Evolutionary conservation across 2,888 invertebrate species (phyloP).

Genomic region (Ganaspis brasiliensis): DNA sequence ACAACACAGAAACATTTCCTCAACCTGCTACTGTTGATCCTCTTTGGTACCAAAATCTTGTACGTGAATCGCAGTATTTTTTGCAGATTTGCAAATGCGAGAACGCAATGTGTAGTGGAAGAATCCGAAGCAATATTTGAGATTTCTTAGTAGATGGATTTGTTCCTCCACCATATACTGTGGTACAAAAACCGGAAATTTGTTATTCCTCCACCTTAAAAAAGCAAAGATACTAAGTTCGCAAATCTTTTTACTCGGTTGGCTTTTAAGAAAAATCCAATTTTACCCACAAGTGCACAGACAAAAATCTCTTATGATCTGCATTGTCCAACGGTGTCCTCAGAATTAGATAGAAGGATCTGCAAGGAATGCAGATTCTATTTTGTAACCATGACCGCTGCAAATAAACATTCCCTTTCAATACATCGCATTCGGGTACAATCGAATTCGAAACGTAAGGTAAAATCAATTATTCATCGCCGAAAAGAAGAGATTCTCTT

Average conservation of each 20-base stretch:
- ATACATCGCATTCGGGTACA: background rate
- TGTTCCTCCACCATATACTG: conserved; percentile 41
- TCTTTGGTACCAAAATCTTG: conserved; percentile 43
- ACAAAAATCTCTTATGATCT: conserved; percentile 11
- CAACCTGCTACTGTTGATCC: background rate
- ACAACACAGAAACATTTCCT: background rate
- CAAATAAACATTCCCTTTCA: background rate
- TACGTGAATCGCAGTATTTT: conserved; percentile 51
- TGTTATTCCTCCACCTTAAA: conserved; percentile 16
- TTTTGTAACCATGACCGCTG: background rate
- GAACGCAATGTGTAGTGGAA: conserved; percentile 31
- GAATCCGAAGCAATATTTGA: conserved; percentile 31
- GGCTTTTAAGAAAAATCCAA: background rate
- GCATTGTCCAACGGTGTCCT: conserved; percentile 16
- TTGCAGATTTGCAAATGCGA: conserved; percentile 51
- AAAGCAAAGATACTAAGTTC: conserved; percentile 18
- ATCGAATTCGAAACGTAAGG: conserved; percentile 30
- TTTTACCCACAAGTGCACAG: background rate
- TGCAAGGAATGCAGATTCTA: background rate
- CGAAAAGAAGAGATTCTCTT: conserved; percentile 41
- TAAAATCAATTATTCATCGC: conserved; percentile 3
- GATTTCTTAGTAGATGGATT: conserved; percentile 27
- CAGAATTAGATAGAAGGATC: conserved; percentile 18
- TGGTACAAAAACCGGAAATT: background rate
- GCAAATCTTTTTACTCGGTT: conserved; percentile 13